A percentile compares a stretch with the other conserved stretches of the same genome.
Conservation (phyloP, 2,888 invertebrate genomes). For the Syrphus vitripennis region DNA sequence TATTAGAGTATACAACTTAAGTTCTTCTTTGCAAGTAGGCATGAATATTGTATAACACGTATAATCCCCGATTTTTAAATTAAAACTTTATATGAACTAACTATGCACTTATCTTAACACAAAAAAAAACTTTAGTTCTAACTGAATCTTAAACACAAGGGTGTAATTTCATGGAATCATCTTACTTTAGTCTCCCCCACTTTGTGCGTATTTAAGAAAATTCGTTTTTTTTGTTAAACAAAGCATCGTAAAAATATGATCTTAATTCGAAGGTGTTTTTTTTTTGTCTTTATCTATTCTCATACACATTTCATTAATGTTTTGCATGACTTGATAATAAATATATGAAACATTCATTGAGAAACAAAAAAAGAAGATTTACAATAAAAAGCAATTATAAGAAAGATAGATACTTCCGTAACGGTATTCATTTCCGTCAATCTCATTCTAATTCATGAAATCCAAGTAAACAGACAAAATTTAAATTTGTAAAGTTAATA, state of each 20-base stretch:
- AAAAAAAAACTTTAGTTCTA: too few species aligned
- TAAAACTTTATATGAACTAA: too few species aligned
- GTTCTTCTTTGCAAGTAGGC: too few species aligned
- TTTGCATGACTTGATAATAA: background rate
- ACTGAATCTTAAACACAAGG: too few species aligned
- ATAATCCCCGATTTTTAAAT: too few species aligned
- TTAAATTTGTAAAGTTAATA: constrained; percentile 28
- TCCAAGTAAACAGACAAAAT: constrained; percentile 30
- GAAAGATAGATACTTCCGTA: constrained; percentile 39
- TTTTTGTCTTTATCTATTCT: background rate
- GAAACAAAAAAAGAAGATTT: constrained; percentile 24
- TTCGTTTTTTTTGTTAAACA: background rate
- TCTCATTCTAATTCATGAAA: constrained; percentile 48
- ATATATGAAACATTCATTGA: background rate
- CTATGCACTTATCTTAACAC: too few species aligned
- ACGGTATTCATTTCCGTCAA: constrained; percentile 43
- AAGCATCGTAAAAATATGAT: background rate
- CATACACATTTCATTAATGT: background rate
- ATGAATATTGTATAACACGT: too few species aligned
- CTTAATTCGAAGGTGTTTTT: background rate
- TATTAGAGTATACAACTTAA: too few species aligned
- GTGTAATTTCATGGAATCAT: too few species aligned
- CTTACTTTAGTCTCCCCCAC: background rate
- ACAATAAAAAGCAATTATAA: constrained; percentile 39
- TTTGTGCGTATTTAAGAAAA: background rate